These are phyloP conservation scores for Hirtodrosophila trivittata DNA, from an alignment of 2,888 invertebrate genomes.

Conservation along the genomic window DNA sequence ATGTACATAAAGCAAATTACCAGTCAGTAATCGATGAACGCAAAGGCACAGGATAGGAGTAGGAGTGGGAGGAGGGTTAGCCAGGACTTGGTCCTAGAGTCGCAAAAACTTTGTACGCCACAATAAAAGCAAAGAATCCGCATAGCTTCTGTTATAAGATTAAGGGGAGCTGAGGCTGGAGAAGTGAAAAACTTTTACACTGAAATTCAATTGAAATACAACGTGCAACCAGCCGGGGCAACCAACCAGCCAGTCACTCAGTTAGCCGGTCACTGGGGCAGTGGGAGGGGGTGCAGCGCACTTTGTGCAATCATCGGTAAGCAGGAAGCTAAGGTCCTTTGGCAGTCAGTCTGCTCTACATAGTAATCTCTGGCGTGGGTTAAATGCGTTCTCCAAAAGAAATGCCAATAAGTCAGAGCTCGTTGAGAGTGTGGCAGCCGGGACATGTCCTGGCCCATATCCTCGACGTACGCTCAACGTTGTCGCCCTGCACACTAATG, in stretches of 20 bases:
- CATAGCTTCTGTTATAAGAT: slow-evolving; percentile 3
- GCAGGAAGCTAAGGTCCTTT: slow-evolving; percentile 10
- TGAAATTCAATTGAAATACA: slow-evolving; percentile 71
- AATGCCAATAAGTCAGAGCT: slow-evolving; percentile 71
- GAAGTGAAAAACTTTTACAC: slow-evolving; percentile 46
- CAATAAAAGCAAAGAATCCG: slow-evolving; percentile 20
- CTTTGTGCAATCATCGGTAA: slow-evolving; percentile 31
- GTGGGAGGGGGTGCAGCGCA: slow-evolving; percentile 2
- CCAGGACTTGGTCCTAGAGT: neutral
- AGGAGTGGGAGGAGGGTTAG: slow-evolving; percentile 8
- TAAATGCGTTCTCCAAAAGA: slow-evolving; percentile 55
- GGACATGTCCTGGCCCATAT: slow-evolving; percentile 17
- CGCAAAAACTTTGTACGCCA: slow-evolving; percentile 17
- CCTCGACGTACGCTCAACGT: slow-evolving; percentile 16
- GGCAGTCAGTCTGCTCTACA: slow-evolving; percentile 15
- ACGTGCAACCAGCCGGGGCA: slow-evolving; percentile 11
- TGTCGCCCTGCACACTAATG: slow-evolving; percentile 61
- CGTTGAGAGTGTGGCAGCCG: slow-evolving; percentile 6
- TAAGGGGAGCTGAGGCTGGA: slow-evolving; percentile 17
- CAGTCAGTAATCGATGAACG: slow-evolving; percentile 53
- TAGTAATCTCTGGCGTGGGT: slow-evolving; percentile 45
- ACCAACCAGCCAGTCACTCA: slow-evolving; percentile 1
- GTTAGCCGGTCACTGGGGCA: slow-evolving; percentile 1
- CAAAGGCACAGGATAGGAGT: slow-evolving; percentile 37
- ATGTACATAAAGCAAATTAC: slow-evolving; percentile 65